Percentiles rank a stretch among this genome's conserved stretches.
These are phyloP conservation scores for Hippolais icterina DNA, from an alignment of 2,113 vertebrate species.

Conservation along the genomic window DNA sequence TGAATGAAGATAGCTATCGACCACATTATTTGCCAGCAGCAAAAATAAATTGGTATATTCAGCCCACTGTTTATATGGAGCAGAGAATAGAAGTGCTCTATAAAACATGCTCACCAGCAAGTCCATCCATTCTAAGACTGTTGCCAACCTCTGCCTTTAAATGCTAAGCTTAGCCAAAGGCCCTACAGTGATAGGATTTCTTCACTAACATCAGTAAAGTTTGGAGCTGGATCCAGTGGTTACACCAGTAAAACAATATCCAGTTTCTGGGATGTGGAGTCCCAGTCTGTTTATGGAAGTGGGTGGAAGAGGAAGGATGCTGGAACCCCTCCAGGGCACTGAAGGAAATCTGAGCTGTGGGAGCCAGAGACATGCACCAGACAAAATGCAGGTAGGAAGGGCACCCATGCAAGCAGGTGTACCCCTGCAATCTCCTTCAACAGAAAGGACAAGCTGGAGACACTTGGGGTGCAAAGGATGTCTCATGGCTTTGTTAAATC, in stretches of 20 bases:
- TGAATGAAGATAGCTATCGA: not conserved
- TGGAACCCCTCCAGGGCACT: not conserved
- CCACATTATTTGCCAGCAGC: not conserved
- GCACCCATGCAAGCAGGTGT: not conserved
- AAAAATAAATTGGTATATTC: not conserved
- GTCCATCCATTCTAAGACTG: not conserved
- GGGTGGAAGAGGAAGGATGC: not conserved
- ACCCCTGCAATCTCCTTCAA: not conserved
- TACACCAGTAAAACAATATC: not conserved
- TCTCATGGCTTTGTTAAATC: not conserved
- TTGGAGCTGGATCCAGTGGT: not conserved
- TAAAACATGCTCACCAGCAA: not conserved
- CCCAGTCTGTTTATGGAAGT: not conserved
- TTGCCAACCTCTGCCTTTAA: not conserved
- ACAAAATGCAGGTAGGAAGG: not conserved
- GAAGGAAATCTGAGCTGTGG: not conserved
- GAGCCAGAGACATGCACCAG: not conserved
- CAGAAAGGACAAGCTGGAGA: not conserved
- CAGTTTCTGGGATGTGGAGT: not conserved
- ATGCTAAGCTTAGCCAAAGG: not conserved
- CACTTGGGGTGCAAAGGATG: accelerated
- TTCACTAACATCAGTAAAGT: not conserved
- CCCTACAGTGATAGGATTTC: not conserved
- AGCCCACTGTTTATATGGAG: not conserved
- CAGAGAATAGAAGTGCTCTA: not conserved